Evolutionary conservation across 2,797 vertebrate genomes (phyloP).

Genomic region (Acomys russatus): DNA sequence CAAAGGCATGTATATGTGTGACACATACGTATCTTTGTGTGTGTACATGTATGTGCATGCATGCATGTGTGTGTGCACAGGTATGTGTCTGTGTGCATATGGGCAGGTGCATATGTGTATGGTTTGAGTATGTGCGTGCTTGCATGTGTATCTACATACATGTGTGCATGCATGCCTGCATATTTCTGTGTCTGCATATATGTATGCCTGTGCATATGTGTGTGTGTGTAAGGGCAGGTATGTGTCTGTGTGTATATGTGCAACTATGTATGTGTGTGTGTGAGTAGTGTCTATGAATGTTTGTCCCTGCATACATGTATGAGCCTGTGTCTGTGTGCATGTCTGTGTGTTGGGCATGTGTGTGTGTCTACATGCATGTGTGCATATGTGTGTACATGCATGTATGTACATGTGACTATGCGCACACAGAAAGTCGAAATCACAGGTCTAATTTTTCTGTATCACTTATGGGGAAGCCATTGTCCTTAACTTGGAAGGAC

Average conservation of each 20-base stretch:
- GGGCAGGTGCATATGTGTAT: too few species aligned
- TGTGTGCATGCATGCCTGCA: neutral
- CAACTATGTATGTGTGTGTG: too few species aligned
- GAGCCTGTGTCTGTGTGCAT: too few species aligned
- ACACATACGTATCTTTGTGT: neutral
- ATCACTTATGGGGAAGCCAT: neutral
- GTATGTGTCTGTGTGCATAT: neutral
- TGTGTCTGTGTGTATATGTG: too few species aligned
- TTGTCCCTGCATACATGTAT: too few species aligned
- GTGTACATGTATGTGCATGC: neutral
- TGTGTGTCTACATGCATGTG: neutral
- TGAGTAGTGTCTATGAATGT: too few species aligned
- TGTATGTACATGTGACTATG: neutral
- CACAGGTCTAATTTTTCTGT: conserved; percentile 41
- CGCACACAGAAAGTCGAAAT: neutral
- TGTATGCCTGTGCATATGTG: neutral
- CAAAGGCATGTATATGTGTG: neutral
- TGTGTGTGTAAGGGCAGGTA: too few species aligned
- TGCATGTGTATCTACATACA: neutral
- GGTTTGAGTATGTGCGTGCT: neutral
- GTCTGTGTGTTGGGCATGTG: too few species aligned
- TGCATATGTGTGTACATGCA: neutral
- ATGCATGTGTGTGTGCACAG: neutral
- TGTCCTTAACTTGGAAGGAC: conserved; percentile 30
- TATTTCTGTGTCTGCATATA: too few species aligned